Evolutionary conservation across 2,797 vertebrate genomes (phyloP), one percentile per base, ranked within the genome.

Genomic region (Hyperoplus immaculatus): DNA sequence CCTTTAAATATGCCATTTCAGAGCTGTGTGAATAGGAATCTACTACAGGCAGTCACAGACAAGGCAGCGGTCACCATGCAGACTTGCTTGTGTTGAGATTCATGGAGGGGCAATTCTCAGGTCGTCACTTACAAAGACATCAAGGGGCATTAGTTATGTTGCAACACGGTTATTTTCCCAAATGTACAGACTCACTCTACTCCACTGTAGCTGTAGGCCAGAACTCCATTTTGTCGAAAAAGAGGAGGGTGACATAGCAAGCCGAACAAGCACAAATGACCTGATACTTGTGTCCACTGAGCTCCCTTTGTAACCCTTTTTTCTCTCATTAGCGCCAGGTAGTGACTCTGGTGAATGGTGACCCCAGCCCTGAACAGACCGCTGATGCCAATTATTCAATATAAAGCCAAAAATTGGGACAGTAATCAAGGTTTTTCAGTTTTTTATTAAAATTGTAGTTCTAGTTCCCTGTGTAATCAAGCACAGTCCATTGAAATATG

Each of bases 1-100:
- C 21, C 21, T 21, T 21, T 21, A 21, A 94, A 88, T 88, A 89
- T 90, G 85, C 87, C 87, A 85, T 92, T 88, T 89, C 80, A 84
- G 81, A 72, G 73, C 78, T 36, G 65, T 57, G 76, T 85, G 84
- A 86, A 75, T 58, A 62, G 71, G 65, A 86, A 65, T 81, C 66
- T 68, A 59, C 50, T 61, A 45, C 68, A 73, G 67, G 46, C 70
- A 2, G 71, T 39, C 70, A 79, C 84, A 80, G 80, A 29, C 16
- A n/a, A 15, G 59, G n/a, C 66, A 18, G 77, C 55, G 18, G 65
- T 60, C 80, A 82, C 75, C 67, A 29, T 64, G 76, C 63, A 29
- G 29, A 29, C 29, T 29, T 65, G 71, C 72, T 47, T 38, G 41
- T 72, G 50, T 15, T 62, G 68, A 74, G 36, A 77, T 36, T 75